These are phyloP conservation scores for Cercocebus atys DNA, from an alignment of 2,113 vertebrate species.

Conservation along the genomic window DNA sequence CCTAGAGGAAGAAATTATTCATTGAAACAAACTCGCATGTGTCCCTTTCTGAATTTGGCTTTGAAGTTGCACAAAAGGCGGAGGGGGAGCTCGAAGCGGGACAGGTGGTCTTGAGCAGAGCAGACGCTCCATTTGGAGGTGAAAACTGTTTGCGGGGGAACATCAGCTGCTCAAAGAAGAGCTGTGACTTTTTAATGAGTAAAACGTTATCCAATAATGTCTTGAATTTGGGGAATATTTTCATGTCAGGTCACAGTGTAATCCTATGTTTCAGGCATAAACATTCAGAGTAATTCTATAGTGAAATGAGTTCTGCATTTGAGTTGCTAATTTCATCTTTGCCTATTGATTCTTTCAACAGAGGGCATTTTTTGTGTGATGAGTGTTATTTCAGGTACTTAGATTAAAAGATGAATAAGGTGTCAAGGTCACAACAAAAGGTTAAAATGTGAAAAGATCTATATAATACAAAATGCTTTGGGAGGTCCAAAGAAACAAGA, in stretches of 20 bases:
- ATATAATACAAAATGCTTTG: rapidly evolving
- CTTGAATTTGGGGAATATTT: not conserved
- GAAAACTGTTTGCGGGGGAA: not conserved
- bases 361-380: not conserved
- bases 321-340: not conserved
- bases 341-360: not conserved
- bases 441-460: not conserved
- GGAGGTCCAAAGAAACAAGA: not conserved
- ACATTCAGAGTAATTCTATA: not conserved
- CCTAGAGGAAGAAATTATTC: not conserved
- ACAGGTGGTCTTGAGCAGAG: not conserved
- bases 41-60: not conserved
- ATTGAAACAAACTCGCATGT: not conserved
- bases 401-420: not conserved
- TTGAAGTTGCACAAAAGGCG: not conserved
- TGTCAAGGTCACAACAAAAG: not conserved
- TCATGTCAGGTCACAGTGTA: not conserved
- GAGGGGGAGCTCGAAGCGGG: not conserved
- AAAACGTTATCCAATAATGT: not conserved
- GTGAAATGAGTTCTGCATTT: not conserved
- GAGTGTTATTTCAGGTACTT: not conserved
- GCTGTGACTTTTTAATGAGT: not conserved
- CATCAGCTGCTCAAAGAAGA: not conserved
- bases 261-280: not conserved
- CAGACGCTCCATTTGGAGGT: not conserved